Evolutionary conservation across 2,113 vertebrate species (phyloP), one percentile per base, ranked within the genome.

Genomic region (Cinclus mexicanus): DNA sequence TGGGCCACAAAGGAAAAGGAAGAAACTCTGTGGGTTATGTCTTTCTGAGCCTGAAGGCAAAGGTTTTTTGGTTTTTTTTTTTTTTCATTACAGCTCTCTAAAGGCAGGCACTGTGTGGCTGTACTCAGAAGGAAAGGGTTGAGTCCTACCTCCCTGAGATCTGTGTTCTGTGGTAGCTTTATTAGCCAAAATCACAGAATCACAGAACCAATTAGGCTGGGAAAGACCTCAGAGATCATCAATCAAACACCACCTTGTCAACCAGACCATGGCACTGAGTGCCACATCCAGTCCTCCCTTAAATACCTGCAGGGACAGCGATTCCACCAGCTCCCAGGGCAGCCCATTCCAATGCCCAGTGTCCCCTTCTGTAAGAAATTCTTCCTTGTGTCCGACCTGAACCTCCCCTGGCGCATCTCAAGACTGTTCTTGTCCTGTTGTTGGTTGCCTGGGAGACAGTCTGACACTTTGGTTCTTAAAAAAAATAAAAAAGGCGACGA

Each of bases 41-140:
- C 20, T 31, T 42, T 16, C 68, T 41, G 46, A 78, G 31, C 2
- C 49, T 3, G 2, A n/a, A 56, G 28, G 29, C 46, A 67, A n/a
- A 29, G 10, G 2, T 2, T 60, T 52, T 44, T 37, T 37, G 35
- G 35, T 37, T 37, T 37, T 37, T 52, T 44, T 37, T 37, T 37
- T 37, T 52, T 44, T 23, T 3, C 20, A 31, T 47, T 8, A 1
- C 2, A 49, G 7, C 39, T 46, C 33, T 26, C 42, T 21, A 19
- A 29, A 20, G 5, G 28, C n/a, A 29, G 56, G n/a, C 14, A 23
- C 14, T 15, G n/a, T 18, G 35, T 19, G 21, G 11, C 46, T 2
- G 0, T 1, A 7, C 12, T 23, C 28, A 37, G 5, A 0, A 0
- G 33, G 22, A 9, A 20, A 29, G 35, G 12, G 24, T 8, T 31